Base-by-base conservation (phyloP, 2,888 invertebrate species). In the Exocentrus adspersus region DNA sequence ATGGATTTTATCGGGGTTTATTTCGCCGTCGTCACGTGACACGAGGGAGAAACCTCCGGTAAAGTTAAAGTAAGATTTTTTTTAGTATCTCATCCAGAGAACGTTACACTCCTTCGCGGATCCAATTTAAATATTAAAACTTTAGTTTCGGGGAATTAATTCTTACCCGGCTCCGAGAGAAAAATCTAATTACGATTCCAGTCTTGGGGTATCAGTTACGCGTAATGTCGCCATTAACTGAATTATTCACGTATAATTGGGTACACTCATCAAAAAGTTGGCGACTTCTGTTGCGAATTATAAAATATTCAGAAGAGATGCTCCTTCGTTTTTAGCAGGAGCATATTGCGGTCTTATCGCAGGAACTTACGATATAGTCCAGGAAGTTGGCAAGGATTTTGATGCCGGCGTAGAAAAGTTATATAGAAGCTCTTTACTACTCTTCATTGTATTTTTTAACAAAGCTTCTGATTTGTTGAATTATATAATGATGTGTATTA, bases 181-280 rank as follows among this genome's bases (percentile, higher is more conserved):
- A 72, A 71, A 78, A 78, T 78, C 77, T 74, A 79, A 79, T 79
- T 79, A 79, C 69, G 67, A 74, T 69, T 69, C 72, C 65, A 74
- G 75, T 71, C 65, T 67, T n/a, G 72, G 77, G 77, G 81, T 81
- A 81, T 81, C 81, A 81, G 80, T 81, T 81, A 81, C 81, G 77
- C 64, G 74, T 80, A 80, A 81, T 81, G 81, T 79, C 78, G 74
- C 77, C 81, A 80, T 80, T 80, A 80, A 79, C 80, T 82, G 78
- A 82, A 82, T 81, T 82, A 82, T 82, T 82, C 81, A 82, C 75
- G 79, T 82, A 79, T 82, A 82, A 82, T 82, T 82, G 82, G 80
- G 75, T 72, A 75, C 75, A 78, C 79, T 79, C 81, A 82, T 81
- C 81, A 80, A 81, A 81, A 82, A 82, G 78, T 81, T 81, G 79